phyloP scores from a whole-genome alignment of 2,888 invertebrate genomes.

The Drosophila mayaguana region DNA sequence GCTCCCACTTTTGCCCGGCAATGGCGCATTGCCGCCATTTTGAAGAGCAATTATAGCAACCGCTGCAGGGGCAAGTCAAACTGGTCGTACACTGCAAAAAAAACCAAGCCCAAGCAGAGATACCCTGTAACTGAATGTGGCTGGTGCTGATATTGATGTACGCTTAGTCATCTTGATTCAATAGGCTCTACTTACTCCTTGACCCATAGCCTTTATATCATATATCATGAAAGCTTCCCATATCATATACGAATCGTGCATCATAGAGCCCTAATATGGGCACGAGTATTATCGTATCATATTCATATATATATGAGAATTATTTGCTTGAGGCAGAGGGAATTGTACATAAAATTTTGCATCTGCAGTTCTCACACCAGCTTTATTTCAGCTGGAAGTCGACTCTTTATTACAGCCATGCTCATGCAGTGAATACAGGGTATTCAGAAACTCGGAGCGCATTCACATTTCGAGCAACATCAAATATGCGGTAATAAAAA shows the following conservation, averaged over 20 bases:
- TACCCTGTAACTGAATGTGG: neutral
- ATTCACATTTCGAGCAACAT: conserved; percentile 45
- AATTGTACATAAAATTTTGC: too few species aligned
- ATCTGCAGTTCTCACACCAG: too few species aligned
- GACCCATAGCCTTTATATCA: too few species aligned
- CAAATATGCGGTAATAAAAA: conserved; percentile 66
- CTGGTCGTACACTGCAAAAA: conserved; percentile 8
- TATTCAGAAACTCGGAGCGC: conserved; percentile 36
- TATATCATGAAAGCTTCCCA: neutral
- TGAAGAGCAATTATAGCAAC: conserved; percentile 55
- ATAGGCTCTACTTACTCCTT: too few species aligned
- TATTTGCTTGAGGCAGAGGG: neutral
- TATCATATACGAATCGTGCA: neutral
- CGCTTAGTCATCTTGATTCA: too few species aligned
- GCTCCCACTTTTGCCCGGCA: conserved; percentile 13
- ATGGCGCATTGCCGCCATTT: conserved; percentile 65
- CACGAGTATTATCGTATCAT: too few species aligned
- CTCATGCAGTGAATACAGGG: neutral
- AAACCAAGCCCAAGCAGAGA: neutral
- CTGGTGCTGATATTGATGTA: neutral
- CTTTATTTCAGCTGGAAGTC: neutral
- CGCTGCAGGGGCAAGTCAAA: conserved; percentile 27
- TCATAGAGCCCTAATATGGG: neutral
- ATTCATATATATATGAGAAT: neutral
- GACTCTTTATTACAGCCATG: neutral